A percentile compares a stretch with the other conserved stretches of the same genome.
Conservation (phyloP, 1,140 invertebrate species). For the Drosophila elegans region DNA sequence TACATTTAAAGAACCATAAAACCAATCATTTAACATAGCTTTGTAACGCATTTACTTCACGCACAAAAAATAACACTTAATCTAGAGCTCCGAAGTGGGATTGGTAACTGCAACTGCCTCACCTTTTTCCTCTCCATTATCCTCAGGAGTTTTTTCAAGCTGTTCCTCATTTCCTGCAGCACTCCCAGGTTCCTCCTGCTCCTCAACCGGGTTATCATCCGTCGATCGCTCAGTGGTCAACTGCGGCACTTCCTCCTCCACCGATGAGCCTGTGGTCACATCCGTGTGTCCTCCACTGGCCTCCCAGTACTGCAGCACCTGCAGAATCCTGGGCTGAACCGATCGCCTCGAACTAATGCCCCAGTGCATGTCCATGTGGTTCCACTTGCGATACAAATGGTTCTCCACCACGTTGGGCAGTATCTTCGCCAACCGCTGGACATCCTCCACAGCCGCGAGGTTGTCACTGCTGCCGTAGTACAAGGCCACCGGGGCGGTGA, state of each 20-base stretch:
- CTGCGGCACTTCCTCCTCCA: constrained; percentile 1
- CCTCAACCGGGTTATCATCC: too few species aligned
- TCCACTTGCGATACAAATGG: constrained; percentile 85
- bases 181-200: background rate
- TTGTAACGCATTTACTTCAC: background rate
- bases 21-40: constrained; percentile 1
- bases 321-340: constrained; percentile 85
- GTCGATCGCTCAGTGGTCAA: background rate
- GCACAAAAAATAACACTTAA: background rate
- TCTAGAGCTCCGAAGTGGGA: background rate
- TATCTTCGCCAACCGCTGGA: constrained; percentile 86
- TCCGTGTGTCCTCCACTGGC: background rate
- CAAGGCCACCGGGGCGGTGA: constrained; percentile 88
- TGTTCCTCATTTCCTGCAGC: background rate
- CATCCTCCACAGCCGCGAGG: constrained; percentile 87
- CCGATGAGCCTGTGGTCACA: background rate
- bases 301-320: constrained; percentile 73
- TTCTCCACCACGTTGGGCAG: constrained; percentile 85
- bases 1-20: background rate
- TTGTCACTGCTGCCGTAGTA: constrained; percentile 91
- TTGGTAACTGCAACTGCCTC: background rate
- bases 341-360: constrained; percentile 86
- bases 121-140: background rate
- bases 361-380: constrained; percentile 88
- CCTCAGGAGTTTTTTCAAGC: background rate